Conservation (phyloP, 2,888 invertebrate species). For the Heteromurus nitidus region DNA sequence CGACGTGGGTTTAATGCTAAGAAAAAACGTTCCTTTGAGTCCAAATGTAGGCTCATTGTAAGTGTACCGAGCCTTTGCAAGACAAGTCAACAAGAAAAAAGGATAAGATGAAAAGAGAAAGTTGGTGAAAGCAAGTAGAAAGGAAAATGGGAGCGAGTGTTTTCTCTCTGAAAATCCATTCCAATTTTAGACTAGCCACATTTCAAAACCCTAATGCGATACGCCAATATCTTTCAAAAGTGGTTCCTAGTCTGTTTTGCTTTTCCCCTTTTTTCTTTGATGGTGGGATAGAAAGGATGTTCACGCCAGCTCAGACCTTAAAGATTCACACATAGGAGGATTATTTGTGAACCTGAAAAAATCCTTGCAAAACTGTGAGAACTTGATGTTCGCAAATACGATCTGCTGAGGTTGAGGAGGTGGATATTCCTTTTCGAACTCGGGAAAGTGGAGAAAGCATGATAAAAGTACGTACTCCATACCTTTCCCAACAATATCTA, state of each 20-base stretch:
- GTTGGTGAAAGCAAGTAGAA: constrained; percentile 21
- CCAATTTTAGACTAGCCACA: constrained; percentile 36
- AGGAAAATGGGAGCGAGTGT: not conserved
- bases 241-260: not conserved
- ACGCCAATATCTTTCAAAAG: constrained; percentile 19
- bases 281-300: constrained; percentile 5
- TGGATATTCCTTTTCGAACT: not conserved
- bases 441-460: not conserved
- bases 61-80: no score
- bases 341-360: constrained; percentile 49
- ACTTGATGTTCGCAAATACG: not conserved
- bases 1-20: not conserved
- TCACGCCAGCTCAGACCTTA: constrained; percentile 29
- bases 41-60: not conserved
- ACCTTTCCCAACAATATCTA: not conserved
- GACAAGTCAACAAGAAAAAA: constrained; percentile 13
- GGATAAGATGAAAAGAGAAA: constrained; percentile 7
- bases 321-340: constrained; percentile 45
- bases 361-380: constrained; percentile 32
- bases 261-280: constrained; percentile 10
- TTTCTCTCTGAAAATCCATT: constrained; percentile 40
- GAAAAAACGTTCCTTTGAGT: not conserved
- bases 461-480: not conserved
- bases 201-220: constrained; percentile 42
- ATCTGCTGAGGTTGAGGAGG: not conserved